Evolutionary conservation across 1,140 invertebrate genomes (phyloP).

Genomic region (Penaeus chinensis): DNA sequence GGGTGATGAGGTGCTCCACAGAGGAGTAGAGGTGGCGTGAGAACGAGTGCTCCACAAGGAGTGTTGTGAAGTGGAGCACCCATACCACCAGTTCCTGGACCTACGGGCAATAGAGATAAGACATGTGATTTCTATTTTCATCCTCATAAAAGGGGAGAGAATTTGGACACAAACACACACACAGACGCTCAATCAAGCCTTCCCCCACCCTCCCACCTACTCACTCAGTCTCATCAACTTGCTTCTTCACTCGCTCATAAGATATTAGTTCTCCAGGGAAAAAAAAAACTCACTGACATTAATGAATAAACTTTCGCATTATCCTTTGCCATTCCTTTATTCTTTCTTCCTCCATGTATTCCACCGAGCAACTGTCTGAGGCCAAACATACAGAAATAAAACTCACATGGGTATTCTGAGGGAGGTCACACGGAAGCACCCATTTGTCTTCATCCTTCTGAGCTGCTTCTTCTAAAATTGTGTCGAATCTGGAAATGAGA

Average conservation of each 20-base stretch:
- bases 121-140: background rate
- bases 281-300: no score
- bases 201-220: no score
- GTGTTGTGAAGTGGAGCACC: constrained; percentile 85
- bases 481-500: constrained; percentile 71
- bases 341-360: background rate
- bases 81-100: constrained; percentile 81
- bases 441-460: constrained; percentile 78
- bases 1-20: constrained; percentile 87
- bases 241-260: no score
- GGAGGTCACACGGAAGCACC: constrained; percentile 82
- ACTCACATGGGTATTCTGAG: constrained; percentile 75
- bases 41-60: constrained; percentile 91
- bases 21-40: constrained; percentile 91
- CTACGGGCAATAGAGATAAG: constrained; percentile 32
- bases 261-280: no score
- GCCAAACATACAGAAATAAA: background rate
- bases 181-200: background rate
- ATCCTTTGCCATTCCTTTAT: no score
- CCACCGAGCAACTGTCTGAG: no score
- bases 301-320: no score
- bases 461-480: constrained; percentile 81
- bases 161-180: background rate
- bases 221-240: no score
- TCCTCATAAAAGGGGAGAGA: background rate